Conservation (phyloP, 92 coral and sea anemone species). For the Ricordea florida region DNA sequence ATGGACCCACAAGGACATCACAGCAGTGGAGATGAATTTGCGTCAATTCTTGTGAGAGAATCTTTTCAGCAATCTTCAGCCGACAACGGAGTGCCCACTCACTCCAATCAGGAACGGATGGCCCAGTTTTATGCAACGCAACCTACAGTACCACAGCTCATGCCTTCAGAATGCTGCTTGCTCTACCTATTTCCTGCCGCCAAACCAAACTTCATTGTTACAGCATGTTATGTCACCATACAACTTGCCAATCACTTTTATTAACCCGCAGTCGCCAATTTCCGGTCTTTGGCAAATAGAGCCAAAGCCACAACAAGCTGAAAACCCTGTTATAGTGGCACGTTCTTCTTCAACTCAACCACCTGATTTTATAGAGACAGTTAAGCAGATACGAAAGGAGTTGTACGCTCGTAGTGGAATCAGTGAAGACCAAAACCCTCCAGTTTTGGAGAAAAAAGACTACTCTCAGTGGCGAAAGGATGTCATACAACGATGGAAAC, state of each 20-base stretch:
- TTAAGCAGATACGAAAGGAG: neutral
- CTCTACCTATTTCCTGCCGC: neutral
- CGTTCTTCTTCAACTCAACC: neutral
- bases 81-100: neutral
- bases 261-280: neutral
- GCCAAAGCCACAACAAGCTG: neutral
- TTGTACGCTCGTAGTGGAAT: neutral
- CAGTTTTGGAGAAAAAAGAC: neutral
- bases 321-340: neutral
- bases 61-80: neutral
- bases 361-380: neutral
- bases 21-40: no score
- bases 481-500: neutral
- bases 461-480: neutral
- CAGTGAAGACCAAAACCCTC: neutral
- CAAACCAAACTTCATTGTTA: neutral
- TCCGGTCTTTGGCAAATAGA: neutral
- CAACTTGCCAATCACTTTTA: neutral
- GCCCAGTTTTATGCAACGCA: no score
- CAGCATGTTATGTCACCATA: neutral
- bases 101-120: neutral
- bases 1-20: no score
- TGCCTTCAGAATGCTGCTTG: neutral
- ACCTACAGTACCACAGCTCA: neutral
- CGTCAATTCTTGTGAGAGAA: neutral